phyloP scores from a whole-genome alignment of 2,113 vertebrate genomes.

The Coturnix japonica region DNA sequence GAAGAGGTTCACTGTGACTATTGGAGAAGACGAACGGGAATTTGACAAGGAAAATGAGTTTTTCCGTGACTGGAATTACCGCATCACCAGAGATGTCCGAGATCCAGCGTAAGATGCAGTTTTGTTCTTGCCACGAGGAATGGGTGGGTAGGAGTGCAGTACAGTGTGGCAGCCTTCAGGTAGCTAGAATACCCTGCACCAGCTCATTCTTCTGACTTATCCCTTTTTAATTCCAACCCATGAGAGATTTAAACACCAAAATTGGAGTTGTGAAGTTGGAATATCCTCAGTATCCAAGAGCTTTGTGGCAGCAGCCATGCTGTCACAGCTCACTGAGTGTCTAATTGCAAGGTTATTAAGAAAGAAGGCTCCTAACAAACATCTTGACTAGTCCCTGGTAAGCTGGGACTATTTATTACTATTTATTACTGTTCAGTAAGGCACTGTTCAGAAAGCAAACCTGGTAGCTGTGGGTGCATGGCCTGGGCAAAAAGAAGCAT shows the following conservation, averaged over 20 bases:
- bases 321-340: not conserved
- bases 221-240: not conserved
- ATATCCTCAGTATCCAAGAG: not conserved
- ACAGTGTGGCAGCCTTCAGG: fast-evolving
- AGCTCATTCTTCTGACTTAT: not conserved
- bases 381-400: not conserved
- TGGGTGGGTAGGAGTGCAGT: not conserved
- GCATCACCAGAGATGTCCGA: slow-evolving; percentile 89
- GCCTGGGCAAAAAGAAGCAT: not conserved
- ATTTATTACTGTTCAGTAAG: not conserved
- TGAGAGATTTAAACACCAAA: not conserved
- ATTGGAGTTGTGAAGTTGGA: not conserved
- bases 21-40: slow-evolving; percentile 94
- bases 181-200: not conserved
- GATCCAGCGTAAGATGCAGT: slow-evolving; percentile 81
- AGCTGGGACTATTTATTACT: too few relatives aligned
- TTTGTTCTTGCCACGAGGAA: not conserved
- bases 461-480: not conserved
- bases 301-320: not conserved
- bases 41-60: slow-evolving; percentile 99
- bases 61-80: slow-evolving; percentile 95
- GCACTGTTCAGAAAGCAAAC: not conserved
- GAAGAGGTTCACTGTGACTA: slow-evolving; percentile 96
- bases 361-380: not conserved
- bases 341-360: not conserved